Evolutionary conservation across 2,888 invertebrate species (phyloP), one percentile per base, ranked within the genome.

Genomic region (Oscheius sp.): DNA sequence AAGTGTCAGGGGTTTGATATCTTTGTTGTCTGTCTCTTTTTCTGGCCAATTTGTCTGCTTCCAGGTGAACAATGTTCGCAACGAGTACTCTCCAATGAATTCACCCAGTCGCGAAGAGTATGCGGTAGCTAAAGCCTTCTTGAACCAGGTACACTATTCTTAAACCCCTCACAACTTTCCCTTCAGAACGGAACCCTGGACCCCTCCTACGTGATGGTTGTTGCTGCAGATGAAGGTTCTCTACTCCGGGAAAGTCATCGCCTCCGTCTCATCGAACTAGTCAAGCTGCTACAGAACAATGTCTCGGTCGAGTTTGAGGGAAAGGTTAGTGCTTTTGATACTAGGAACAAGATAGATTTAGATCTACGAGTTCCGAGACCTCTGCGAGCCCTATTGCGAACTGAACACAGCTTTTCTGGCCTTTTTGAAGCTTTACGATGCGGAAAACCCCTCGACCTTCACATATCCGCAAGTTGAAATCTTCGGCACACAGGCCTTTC

Each of bases 361-460:
- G 70, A 60, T 13, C 2, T 72, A 58, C 48, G 74, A 74, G 37
- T 74, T 74, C 80, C 77, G 77, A 58, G 82, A 85, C 62, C 75
- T 86, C 11, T 86, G 86, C 74, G 87, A 87, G 65, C 86, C 86
- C 4, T 86, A 86, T 65, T 86, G 86, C 68, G 87, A 86, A 47
- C 60, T 86, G 63, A 86, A 85, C 74, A 87, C 86, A 2, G 87
- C 87, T 1, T 86, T 86, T 66, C 63, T 87, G 57, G 86, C 87
- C n/a, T 86, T 86, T 75, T 75, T 86, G 21, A 87, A 82, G 70
- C 74, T 87, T 9, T 86, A 85, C 76, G 85, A 86, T 21, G 73
- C 78, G 32, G 59, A 76, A 13, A 81, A 87, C 55, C 83, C 86
- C 13, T 60, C 76, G 50, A 83, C 85, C 21, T 80, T 75, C 76